Conservation (phyloP, 2,888 invertebrate species). For the Drepanosiphum platanoidis region DNA sequence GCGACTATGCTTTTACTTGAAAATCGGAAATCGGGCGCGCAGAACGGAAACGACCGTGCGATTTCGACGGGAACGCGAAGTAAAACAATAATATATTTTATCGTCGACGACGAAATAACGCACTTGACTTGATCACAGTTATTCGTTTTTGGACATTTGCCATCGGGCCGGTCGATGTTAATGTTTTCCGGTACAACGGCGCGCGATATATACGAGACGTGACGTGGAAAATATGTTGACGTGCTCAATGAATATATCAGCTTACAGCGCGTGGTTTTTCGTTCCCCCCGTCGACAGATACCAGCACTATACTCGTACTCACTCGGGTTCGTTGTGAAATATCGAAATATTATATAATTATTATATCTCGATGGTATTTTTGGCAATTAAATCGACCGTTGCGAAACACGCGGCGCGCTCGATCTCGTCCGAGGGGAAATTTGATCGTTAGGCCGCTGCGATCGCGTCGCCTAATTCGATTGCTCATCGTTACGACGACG, state of each 20-base stretch:
- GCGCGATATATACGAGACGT: background rate
- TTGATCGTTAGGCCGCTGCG: background rate
- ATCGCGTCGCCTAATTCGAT: background rate
- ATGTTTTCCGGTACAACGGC: background rate
- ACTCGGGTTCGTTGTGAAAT: background rate
- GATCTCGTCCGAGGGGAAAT: background rate
- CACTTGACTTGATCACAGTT: too few species aligned
- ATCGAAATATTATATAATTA: background rate
- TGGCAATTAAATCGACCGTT: background rate
- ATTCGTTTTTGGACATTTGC: slow-evolving; percentile 2
- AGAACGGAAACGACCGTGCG: too few species aligned
- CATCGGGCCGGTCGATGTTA: background rate
- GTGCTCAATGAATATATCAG: slow-evolving; percentile 3
- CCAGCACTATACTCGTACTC: background rate
- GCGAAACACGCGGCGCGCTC: background rate
- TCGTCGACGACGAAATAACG: too few species aligned
- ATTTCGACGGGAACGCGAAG: too few species aligned
- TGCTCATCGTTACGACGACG: background rate
- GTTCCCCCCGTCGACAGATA: background rate
- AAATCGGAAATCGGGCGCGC: too few species aligned
- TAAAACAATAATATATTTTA: too few species aligned
- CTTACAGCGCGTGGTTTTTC: background rate
- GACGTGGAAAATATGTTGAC: background rate
- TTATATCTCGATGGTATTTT: background rate
- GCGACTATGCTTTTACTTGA: too few species aligned